Conservation (phyloP, 2,797 vertebrate species). For the Nannoperca australis region DNA sequence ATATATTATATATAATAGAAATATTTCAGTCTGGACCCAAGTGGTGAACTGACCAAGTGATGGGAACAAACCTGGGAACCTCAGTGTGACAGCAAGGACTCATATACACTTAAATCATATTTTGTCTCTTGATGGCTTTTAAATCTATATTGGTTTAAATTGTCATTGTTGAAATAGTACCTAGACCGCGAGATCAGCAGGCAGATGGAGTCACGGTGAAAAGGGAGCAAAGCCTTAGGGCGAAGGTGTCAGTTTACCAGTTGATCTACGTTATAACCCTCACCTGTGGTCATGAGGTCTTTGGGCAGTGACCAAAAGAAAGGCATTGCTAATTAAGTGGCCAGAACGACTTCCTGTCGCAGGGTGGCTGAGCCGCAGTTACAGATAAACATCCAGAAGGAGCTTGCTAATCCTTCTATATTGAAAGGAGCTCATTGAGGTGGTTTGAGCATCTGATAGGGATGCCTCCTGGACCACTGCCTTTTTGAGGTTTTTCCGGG, state of each 20-base stretch:
- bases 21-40: too few species aligned
- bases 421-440: too few species aligned
- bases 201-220: background rate
- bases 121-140: background rate
- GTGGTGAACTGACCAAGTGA: too few species aligned
- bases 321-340: background rate
- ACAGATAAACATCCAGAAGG: background rate
- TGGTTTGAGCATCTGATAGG: too few species aligned
- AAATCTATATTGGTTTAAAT: background rate
- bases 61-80: background rate
- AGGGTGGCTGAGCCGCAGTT: background rate
- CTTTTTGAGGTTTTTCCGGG: too few species aligned
- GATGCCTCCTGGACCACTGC: too few species aligned
- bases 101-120: background rate
- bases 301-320: background rate
- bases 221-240: background rate
- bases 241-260: background rate
- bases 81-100: background rate
- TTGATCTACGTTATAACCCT: background rate
- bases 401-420: background rate
- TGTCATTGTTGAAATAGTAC: background rate
- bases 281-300: background rate
- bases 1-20: too few species aligned
- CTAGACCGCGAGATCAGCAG: background rate
- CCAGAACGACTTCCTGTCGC: background rate